A percentile compares a stretch with the other conserved stretches of the same genome.
phyloP scores from a whole-genome alignment of 2,113 vertebrate genomes.

The Elephas maximus region DNA sequence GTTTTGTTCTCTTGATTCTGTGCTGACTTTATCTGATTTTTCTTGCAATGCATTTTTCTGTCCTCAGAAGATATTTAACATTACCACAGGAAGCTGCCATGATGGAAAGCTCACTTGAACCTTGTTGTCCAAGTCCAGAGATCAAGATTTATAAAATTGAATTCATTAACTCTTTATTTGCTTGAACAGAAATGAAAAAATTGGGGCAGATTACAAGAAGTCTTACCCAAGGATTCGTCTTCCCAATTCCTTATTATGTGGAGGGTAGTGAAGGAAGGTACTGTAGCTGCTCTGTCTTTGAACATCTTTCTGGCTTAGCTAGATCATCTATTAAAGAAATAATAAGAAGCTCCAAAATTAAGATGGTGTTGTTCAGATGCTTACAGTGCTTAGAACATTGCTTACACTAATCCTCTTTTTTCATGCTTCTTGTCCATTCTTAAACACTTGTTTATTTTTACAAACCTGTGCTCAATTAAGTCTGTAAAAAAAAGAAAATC shows the following conservation, averaged over 20 bases:
- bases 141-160: conserved; percentile 48
- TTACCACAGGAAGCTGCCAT: neutral
- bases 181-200: neutral
- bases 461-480: neutral
- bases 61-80: conserved; percentile 1
- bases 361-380: neutral
- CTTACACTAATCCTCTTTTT: neutral
- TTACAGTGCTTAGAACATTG: neutral
- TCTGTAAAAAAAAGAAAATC: neutral
- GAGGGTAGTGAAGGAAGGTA: neutral
- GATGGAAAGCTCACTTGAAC: neutral
- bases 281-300: neutral
- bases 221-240: neutral
- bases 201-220: neutral
- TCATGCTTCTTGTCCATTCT: neutral
- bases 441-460: neutral
- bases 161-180: neutral
- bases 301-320: neutral
- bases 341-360: conserved; percentile 24
- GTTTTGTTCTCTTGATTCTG: neutral
- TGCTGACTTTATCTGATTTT: neutral
- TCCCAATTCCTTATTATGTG: neutral
- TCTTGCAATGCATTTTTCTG: neutral
- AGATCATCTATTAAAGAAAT: neutral
- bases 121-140: neutral